Conservation (phyloP, 2,113 vertebrate genomes). For the Oncorhynchus gorbuscha region DNA sequence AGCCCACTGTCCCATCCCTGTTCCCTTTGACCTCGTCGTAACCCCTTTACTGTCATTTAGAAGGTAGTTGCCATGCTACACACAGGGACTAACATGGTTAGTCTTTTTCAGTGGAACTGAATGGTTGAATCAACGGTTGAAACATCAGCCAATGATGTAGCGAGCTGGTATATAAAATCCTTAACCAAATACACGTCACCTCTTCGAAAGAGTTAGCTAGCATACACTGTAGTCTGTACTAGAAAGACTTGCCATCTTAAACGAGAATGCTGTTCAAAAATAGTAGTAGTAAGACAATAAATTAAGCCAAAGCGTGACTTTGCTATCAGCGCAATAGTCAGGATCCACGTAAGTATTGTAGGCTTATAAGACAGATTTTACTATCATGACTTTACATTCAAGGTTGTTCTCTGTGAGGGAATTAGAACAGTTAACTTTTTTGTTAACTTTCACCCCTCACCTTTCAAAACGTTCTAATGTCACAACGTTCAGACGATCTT, state of each 20-base stretch:
- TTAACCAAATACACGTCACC: slow-evolving; percentile 44
- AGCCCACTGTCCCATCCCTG: slow-evolving; percentile 50
- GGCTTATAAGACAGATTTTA: slow-evolving; percentile 16
- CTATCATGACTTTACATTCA: slow-evolving; percentile 32
- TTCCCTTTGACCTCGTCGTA: slow-evolving; percentile 30
- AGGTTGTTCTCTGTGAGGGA: slow-evolving; percentile 4
- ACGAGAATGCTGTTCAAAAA: slow-evolving; percentile 33
- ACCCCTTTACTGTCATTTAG: slow-evolving; percentile 36
- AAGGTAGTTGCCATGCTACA: slow-evolving; percentile 63
- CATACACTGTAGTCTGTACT: slow-evolving; percentile 61
- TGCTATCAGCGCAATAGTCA: slow-evolving; percentile 21
- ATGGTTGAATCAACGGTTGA: slow-evolving; percentile 17
- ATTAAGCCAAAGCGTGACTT: slow-evolving; percentile 56
- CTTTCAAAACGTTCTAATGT: not conserved
- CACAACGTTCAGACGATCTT: not conserved
- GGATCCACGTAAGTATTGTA: slow-evolving; percentile 33
- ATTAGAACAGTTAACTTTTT: not conserved
- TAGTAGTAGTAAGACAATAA: slow-evolving; percentile 29
- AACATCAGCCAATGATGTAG: slow-evolving; percentile 48
- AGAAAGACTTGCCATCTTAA: slow-evolving; percentile 41
- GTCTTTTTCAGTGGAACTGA: slow-evolving; percentile 32
- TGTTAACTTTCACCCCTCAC: not conserved
- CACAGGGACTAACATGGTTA: slow-evolving; percentile 45
- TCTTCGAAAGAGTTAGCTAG: slow-evolving; percentile 44
- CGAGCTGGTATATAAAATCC: slow-evolving; percentile 28